Evolutionary conservation across 2,113 vertebrate genomes (phyloP), one percentile per base, ranked within the genome.

Genomic region (Ammodytes marinus): DNA sequence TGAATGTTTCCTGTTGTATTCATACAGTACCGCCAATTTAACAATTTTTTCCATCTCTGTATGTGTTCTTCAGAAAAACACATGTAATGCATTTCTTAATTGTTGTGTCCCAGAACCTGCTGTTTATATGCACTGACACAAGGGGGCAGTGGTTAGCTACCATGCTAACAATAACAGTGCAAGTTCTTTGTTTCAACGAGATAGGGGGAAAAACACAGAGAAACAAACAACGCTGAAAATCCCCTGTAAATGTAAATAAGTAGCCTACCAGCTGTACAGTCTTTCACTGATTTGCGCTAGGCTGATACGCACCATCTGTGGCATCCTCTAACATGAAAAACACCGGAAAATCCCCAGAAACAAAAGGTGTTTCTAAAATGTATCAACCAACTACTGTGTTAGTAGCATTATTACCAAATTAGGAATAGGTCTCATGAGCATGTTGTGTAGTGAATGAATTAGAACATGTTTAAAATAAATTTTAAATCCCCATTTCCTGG

Each of bases 141-240:
- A 82, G 89, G 46, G 85, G 92, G 88, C 85, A 83, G 74, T 82
- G 61, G 19, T n/a, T n/a, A 69, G 73, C 67, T 69, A 42, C 12
- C 8, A 67, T 39, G 43, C 40, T 8, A 4, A 42, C 11, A 81
- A n/a, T 2, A 71, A 60, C 1, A 4, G 42, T 14, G 1, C 1
- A 10, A 6, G 14, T 4, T 52, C 0, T 17, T 35, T 47, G 47
- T 39, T 39, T n/a, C 9, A 42, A 27, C 12, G 35, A 57, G 5
- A 13, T 15, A 13, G 27, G 61, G 52, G 13, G 14, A 46, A 10
- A 50, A 59, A 75, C 7, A 27, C 19, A 69, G 15, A 37, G n/a
- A 27, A 65, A 46, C 4, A 39, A 27, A 27, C 11, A n/a, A 69
- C 3, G 39, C 4, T 63, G 55, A 45, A 69, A 72, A 65, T 55